Evolutionary conservation across 2,797 vertebrate genomes (phyloP).

Genomic region (Orestias chungarensis): DNA sequence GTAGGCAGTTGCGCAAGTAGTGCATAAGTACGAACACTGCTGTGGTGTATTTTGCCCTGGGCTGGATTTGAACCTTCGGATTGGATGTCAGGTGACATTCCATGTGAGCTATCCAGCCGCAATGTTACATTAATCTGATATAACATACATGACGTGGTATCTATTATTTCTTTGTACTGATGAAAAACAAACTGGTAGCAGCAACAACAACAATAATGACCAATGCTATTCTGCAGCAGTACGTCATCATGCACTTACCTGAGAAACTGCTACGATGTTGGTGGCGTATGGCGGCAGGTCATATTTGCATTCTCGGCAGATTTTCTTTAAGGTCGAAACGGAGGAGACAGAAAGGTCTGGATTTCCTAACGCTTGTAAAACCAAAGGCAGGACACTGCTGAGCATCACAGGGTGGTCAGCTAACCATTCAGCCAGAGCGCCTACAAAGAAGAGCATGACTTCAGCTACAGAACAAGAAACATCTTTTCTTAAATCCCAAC

Average conservation of each 20-base stretch:
- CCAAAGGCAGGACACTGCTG: conserved; percentile 94
- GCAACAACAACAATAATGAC: too few species aligned
- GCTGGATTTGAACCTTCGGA: too few species aligned
- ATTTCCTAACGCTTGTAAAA: conserved; percentile 94
- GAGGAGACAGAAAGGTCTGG: conserved; percentile 97
- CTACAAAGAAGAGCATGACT: conserved; percentile 66
- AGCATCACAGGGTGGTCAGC: conserved; percentile 98
- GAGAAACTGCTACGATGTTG: conserved; percentile 98
- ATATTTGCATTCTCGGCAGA: conserved; percentile 97
- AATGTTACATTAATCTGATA: too few species aligned
- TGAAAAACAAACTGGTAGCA: too few species aligned
- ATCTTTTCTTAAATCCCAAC: not conserved
- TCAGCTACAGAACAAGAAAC: conserved; percentile 11
- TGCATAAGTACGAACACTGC: too few species aligned
- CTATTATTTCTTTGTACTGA: too few species aligned
- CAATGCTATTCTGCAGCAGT: too few species aligned
- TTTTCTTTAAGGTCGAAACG: conserved; percentile 97
- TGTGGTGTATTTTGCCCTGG: too few species aligned
- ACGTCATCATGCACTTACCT: conserved; percentile 87
- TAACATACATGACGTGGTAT: too few species aligned
- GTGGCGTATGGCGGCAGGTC: conserved; percentile 95
- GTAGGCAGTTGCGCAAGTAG: too few species aligned
- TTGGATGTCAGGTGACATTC: too few species aligned
- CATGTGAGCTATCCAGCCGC: too few species aligned
- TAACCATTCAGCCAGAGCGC: conserved; percentile 96